Conservation (phyloP, 1,140 invertebrate species). For the Schlechtendalia chinensis region DNA sequence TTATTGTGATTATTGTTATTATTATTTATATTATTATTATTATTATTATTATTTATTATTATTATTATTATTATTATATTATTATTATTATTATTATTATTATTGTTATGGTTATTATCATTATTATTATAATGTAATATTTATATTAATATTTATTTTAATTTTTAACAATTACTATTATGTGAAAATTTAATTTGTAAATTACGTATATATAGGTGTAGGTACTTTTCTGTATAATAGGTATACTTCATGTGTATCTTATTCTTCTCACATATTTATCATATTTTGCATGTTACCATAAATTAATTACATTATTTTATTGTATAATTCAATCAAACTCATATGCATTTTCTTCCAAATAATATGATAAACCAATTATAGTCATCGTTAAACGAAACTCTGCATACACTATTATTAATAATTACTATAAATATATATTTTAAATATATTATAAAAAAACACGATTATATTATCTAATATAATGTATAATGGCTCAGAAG, state of each 20-base stretch:
- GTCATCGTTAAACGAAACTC: no score
- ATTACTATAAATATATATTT: no score
- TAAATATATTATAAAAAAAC: no score
- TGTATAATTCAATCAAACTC: not conserved
- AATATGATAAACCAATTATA: not conserved
- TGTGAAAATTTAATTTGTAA: conserved; percentile 5
- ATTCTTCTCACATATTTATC: not conserved
- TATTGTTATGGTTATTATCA: no score
- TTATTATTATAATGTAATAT: no score
- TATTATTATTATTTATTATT: not conserved
- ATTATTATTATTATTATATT: conserved; percentile 2
- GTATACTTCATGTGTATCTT: conserved; percentile 6
- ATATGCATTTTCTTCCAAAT: not conserved
- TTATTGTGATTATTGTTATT: no score
- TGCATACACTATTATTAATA: no score
- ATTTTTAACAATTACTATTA: not conserved
- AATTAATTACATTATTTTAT: conserved; percentile 19
- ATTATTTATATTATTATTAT: not conserved
- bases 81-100: no score
- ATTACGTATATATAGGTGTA: not conserved
- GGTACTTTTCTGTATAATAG: not conserved
- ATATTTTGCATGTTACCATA: not conserved
- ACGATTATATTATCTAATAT: no score
- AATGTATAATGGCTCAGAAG: no score
- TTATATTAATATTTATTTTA: not conserved